These are phyloP conservation scores for Lithophane ornitopus DNA, from an alignment of 2,888 invertebrate species.

Conservation along the genomic window DNA sequence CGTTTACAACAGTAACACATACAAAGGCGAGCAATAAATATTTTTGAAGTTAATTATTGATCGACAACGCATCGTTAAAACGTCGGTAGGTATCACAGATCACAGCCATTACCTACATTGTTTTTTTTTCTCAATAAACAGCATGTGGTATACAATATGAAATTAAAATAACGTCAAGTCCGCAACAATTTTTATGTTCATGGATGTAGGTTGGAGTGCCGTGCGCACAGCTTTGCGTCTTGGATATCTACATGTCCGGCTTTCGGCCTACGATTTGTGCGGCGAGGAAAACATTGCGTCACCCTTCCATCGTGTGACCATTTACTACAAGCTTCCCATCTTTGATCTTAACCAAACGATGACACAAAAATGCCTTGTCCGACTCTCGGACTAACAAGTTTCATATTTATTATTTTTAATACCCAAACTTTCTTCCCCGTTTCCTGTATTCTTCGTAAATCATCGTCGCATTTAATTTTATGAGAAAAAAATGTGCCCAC, in stretches of 20 bases:
- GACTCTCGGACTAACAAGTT: conserved; percentile 38
- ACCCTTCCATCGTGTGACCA: conserved; percentile 72
- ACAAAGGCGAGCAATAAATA: conserved; percentile 50
- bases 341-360: conserved; percentile 64
- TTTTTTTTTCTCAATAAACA: conserved; percentile 64
- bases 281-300: conserved; percentile 85
- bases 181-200: conserved; percentile 83
- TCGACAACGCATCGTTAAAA: conserved; percentile 58
- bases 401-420: conserved; percentile 24
- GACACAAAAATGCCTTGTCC: conserved; percentile 58
- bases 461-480: conserved; percentile 45
- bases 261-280: conserved; percentile 82
- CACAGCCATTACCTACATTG: conserved; percentile 53
- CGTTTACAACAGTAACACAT: conserved; percentile 36
- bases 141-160: conserved; percentile 70
- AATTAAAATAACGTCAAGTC: conserved; percentile 80
- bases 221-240: conserved; percentile 85
- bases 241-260: conserved; percentile 83
- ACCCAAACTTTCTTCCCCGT: conserved; percentile 14
- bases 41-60: conserved; percentile 54
- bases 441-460: conserved; percentile 49
- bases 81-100: conserved; percentile 38
- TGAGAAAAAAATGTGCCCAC: conserved; percentile 59
- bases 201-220: conserved; percentile 88
- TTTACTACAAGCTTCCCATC: conserved; percentile 70